Percentiles rank a stretch among this genome's conserved stretches.
Conservation (phyloP, 2,888 invertebrate species). For the Zootermopsis nevadensis region DNA sequence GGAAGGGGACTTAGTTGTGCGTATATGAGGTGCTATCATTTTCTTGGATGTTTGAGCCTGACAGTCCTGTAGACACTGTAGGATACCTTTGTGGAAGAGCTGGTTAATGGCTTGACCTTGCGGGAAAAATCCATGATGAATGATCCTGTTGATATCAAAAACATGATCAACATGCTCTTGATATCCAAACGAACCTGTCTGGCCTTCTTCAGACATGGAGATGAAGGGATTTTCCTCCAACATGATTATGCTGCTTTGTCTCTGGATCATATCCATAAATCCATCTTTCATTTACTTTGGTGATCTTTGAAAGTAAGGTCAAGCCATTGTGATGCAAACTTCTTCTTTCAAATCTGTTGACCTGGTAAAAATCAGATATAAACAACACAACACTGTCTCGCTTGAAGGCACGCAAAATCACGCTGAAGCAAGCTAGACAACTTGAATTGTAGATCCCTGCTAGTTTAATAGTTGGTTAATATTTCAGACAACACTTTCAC, state of each 20-base stretch:
- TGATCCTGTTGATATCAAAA: too few relatives aligned
- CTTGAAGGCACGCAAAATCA: neutral
- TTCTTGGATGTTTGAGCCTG: neutral
- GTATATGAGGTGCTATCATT: neutral
- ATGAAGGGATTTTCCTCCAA: too few relatives aligned
- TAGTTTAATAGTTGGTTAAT: neutral
- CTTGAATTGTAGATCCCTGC: neutral
- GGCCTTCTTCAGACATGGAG: too few relatives aligned
- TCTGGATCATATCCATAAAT: too few relatives aligned
- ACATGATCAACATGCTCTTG: too few relatives aligned
- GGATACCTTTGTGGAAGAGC: too few relatives aligned
- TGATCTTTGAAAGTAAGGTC: too few relatives aligned
- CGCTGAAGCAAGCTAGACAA: neutral
- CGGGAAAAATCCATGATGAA: too few relatives aligned
- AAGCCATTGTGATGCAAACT: neutral
- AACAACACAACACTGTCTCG: neutral
- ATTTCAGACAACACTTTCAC: slow-evolving; percentile 3
- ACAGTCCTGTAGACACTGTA: neutral
- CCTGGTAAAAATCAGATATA: neutral
- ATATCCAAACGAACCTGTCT: too few relatives aligned
- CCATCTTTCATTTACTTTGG: too few relatives aligned
- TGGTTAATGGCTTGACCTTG: too few relatives aligned
- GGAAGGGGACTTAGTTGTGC: neutral
- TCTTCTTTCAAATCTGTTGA: neutral
- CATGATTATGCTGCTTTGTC: too few relatives aligned